Base-by-base conservation (phyloP, 2,888 invertebrate genomes). In the Noctua janthina region DNA sequence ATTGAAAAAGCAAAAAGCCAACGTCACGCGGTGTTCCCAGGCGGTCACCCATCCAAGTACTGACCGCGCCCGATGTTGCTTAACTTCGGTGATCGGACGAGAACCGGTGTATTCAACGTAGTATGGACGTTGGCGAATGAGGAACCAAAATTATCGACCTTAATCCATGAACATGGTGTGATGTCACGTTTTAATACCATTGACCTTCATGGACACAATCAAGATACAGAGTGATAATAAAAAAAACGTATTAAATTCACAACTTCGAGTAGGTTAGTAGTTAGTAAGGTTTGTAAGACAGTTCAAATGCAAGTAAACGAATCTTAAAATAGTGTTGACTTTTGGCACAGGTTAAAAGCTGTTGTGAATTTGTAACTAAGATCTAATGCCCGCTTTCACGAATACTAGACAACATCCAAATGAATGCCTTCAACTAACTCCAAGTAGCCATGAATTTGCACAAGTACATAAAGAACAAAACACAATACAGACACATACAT, bases 71-170 rank as follows among this genome's bases (percentile, higher is more conserved):
- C 95, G 93, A 95, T 92, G 94, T 94, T 95, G 95, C 94, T 95
- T 95, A 94, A 95, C 95, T 95, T 95, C 95, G 94, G 95, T 95
- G 95, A 95, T 96, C 95, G 94, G 95, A 96, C 95, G 94, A 95
- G 94, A 95, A 95, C 94, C 94, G 94, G 95, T 95, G 95, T 94
- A 87, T 94, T 95, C 95, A 95, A 95, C 94, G 92, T 95, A 92
- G 94, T 95, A 94, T 94, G 94, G 93, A 68, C 43, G 68, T 68
- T 68, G 43, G 67, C 90, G 23, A 39, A 2, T 6, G 5, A 0
- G 0, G 0, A 0, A 29, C 29, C 0, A 11, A 75, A 56, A 56
- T 71, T 35, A 59, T 72, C 46, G 4, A 72, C 6, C 17, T 17
- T 2, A 43, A 59, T 59, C 51, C 11, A 73, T 4, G 39, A 72